Evolutionary conservation across 2,113 vertebrate species (phyloP).

Genomic region (Pungitius pungitius): DNA sequence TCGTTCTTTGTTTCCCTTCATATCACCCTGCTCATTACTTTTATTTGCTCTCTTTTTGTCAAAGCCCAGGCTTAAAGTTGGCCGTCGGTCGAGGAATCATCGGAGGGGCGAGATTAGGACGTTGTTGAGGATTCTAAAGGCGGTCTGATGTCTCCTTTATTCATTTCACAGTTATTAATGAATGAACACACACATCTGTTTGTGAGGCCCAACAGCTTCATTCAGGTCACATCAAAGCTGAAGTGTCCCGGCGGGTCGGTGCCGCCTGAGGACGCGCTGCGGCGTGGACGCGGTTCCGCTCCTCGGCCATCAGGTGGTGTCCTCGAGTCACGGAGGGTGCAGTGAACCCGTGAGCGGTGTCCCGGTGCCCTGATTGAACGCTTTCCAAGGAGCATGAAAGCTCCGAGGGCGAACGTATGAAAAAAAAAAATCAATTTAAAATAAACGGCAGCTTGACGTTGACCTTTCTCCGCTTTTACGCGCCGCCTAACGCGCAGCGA

Average conservation of each 20-base stretch:
- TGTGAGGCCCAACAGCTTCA: conserved; percentile 27
- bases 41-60: conserved; percentile 59
- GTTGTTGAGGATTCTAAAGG: conserved; percentile 49
- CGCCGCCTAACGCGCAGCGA: conserved; percentile 38
- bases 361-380: no score
- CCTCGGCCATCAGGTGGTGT: conserved; percentile 70
- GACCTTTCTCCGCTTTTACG: conserved; percentile 42
- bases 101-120: conserved; percentile 62
- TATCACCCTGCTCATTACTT: conserved; percentile 67
- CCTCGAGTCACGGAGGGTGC: conserved; percentile 53
- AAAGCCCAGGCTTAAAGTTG: conserved; percentile 56
- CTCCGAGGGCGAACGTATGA: conserved; percentile 27
- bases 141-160: conserved; percentile 63
- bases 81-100: conserved; percentile 45
- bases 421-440: not conserved
- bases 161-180: conserved; percentile 59
- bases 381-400: no score
- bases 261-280: conserved; percentile 34
- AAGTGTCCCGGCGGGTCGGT: no score
- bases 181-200: conserved; percentile 27
- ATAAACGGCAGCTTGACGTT: conserved; percentile 50
- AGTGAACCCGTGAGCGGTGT: not conserved
- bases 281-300: no score
- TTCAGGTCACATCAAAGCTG: conserved; percentile 47
- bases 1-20: conserved; percentile 55